phyloP scores from a whole-genome alignment of 2,888 invertebrate genomes.

The Anodontia alba region DNA sequence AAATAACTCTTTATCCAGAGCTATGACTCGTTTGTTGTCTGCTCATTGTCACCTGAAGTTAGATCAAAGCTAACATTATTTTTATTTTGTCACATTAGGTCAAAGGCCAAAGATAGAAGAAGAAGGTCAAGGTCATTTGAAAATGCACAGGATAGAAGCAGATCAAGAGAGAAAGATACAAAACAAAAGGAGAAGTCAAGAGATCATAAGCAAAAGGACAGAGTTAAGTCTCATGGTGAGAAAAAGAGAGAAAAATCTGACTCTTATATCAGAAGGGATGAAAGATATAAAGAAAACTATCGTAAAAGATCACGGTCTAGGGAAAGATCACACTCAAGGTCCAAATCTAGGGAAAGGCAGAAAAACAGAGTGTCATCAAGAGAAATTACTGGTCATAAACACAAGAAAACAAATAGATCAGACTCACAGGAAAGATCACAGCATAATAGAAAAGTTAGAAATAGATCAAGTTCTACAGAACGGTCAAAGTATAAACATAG shows the following conservation, averaged over 20 bases:
- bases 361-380: neutral
- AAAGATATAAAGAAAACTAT: neutral
- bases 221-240: neutral
- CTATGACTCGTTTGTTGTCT: no score
- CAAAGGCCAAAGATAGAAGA: conserved; percentile 6
- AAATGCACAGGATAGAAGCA: neutral
- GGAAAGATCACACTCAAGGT: conserved; percentile 18
- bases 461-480: neutral
- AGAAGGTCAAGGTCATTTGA: conserved; percentile 35
- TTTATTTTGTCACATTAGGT: neutral
- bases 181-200: neutral
- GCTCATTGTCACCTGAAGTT: no score
- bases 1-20: no score
- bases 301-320: conserved; percentile 48
- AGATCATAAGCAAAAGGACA: conserved; percentile 6
- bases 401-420: conserved; percentile 35
- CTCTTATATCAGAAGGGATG: neutral
- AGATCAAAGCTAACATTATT: no score
- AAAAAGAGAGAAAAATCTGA: neutral
- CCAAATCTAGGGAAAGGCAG: conserved; percentile 24
- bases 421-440: conserved; percentile 31
- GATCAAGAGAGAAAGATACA: neutral
- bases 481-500: neutral
- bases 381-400: neutral
- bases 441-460: conserved; percentile 9